phyloP scores from a whole-genome alignment of 2,888 invertebrate genomes.

The Polia nebulosa region DNA sequence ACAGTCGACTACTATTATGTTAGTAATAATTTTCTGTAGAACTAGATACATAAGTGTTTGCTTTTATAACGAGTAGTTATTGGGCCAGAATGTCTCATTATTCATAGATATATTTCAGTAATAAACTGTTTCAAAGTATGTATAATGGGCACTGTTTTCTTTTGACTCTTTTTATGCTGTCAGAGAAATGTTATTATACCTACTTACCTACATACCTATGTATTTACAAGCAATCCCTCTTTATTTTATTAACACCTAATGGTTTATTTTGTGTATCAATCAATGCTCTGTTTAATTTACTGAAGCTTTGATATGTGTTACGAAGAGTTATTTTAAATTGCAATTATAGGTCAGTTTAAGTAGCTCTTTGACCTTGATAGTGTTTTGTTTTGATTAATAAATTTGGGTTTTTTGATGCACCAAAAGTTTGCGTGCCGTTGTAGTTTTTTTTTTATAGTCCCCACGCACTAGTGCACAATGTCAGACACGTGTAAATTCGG shows the following conservation, averaged over 20 bases:
- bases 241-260: conserved; percentile 42
- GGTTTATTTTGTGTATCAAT: conserved; percentile 42
- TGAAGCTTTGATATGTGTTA: conserved; percentile 29
- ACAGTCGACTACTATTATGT: background rate
- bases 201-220: conserved; percentile 41
- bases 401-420: conserved; percentile 11
- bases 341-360: conserved; percentile 50
- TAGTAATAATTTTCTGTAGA: conserved; percentile 10
- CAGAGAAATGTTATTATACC: conserved; percentile 16
- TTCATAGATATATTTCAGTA: conserved; percentile 27
- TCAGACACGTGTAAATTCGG: conserved; percentile 6
- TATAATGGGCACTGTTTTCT: conserved; percentile 1
- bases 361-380: conserved; percentile 46
- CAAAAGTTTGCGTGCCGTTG: conserved; percentile 19
- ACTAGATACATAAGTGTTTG: conserved; percentile 21
- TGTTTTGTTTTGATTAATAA: conserved; percentile 37
- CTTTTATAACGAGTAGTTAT: conserved; percentile 21
- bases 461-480: conserved; percentile 15
- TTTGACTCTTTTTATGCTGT: conserved; percentile 21
- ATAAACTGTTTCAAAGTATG: conserved; percentile 15
- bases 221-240: conserved; percentile 38
- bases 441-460: conserved; percentile 17
- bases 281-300: conserved; percentile 28
- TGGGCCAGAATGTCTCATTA: conserved; percentile 26
- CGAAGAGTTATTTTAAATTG: conserved; percentile 30